Evolutionary conservation across 2,113 vertebrate genomes (phyloP).

Genomic region (Amia ocellicauda): DNA sequence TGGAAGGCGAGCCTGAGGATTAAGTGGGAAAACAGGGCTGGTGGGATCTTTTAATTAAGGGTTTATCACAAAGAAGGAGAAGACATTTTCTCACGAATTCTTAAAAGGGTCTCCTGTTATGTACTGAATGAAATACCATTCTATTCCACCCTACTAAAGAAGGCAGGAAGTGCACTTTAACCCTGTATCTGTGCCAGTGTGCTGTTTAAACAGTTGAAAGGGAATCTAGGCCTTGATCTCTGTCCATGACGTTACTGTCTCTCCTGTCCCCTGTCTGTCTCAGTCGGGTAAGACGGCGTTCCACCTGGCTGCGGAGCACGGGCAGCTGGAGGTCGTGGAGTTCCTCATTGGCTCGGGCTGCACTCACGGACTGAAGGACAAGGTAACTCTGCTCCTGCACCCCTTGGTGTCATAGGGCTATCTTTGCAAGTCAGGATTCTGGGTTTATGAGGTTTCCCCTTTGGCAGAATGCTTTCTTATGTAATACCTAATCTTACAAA

Average conservation of each 20-base stretch:
- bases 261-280: conserved; percentile 17
- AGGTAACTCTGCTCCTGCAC: conserved; percentile 59
- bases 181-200: too few species aligned
- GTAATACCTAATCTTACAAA: too few species aligned
- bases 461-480: too few species aligned
- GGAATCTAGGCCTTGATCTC: too few species aligned
- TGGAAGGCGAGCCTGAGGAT: not conserved
- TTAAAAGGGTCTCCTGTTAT: too few species aligned
- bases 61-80: not conserved
- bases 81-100: not conserved
- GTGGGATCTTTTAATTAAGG: not conserved
- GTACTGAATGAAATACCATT: too few species aligned
- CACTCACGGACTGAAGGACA: conserved; percentile 72
- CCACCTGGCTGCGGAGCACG: conserved; percentile 74
- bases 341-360: conserved; percentile 78
- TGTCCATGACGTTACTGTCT: not conserved
- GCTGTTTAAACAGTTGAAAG: too few species aligned
- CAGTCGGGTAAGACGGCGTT: conserved; percentile 76
- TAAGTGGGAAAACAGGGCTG: not conserved
- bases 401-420: too few species aligned
- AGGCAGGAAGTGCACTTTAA: too few species aligned
- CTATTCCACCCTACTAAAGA: too few species aligned
- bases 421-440: too few species aligned
- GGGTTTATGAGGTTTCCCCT: too few species aligned
- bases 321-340: conserved; percentile 72